Base-by-base conservation (phyloP, 1,140 invertebrate genomes). In the Sitophilus oryzae region DNA sequence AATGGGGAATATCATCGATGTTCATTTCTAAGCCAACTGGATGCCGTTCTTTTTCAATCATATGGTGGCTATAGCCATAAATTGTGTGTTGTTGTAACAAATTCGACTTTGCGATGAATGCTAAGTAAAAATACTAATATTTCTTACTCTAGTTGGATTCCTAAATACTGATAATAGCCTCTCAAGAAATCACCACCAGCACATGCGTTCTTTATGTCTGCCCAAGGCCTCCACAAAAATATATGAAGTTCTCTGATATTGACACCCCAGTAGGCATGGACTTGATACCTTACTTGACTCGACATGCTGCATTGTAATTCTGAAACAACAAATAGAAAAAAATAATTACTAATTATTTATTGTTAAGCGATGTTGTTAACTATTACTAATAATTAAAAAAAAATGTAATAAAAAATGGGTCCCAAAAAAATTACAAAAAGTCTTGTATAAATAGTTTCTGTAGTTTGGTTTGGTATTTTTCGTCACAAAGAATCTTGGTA, bases 191-290 rank as follows among this genome's bases (percentile, higher is more conserved):
- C 75, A 15, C 77, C 76, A 44, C 75, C 76, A 66, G 78, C 43
- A 65, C 79, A 73, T 62, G 81, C 73, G 65, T 81, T 79, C 23
- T 78, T 76, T 40, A 87, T 74, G 42, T 75, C 75, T 47, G 74
- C 76, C 81, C 82, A 83, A 2, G 85, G 82, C 40, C 82, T 77
- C 84, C 85, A 86, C 20, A 88, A 73, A 16, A 83, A 83, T 51
- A 83, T 75, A 64, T 87, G 85, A 48, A 88, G 74, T 61, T 86
- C 82, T 54, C 82, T 75, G 44, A 87, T 86, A 37, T 83, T 84
- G 36, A 86, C 85, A 16, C 84, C 85, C 85, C 85, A 88, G 70
- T 83, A 85, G 42, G 81, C 82, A 34, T 83, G 79, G 36, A 85
- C 71, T 63, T 79, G 82, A 65, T 87, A 88, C 25, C 80, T 76